Base-by-base conservation (phyloP, 2,113 vertebrate species). In the Mustelus asterias region DNA sequence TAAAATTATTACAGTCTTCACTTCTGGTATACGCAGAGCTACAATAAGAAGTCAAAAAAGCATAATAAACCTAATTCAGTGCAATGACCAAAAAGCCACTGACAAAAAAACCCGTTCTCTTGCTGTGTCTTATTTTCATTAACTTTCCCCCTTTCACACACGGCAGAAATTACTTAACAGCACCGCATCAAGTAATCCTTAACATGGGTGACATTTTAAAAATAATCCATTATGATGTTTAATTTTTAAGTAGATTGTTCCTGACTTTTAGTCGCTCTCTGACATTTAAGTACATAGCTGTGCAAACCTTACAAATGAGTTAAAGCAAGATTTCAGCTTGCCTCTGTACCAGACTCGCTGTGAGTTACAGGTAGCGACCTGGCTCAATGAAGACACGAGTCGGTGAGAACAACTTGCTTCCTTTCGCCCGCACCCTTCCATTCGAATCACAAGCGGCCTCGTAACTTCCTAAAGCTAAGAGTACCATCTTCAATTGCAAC, bases 141-240 rank as follows among this genome's bases (percentile, higher is more conserved):
- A 54, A 95, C 67, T 76, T 72, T 16, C 18, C 44, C 69, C 26
- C 24, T 44, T 94, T 67, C 2, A 10, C 86, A 29, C 16, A 41
- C 9, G 20, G 20, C 63, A 94, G 54, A n/a, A 41, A 67, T 90
- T 33, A 93, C 72, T 26, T 54, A 95, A 72, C 63, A 69, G 37
- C 37, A 44, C 70, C 3, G 7, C 92, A 94, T 8, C 37, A 94
- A 70, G 70, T 44, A 44, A 94, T 69, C 24, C n/a, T 44, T 41
- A 94, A 29, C 69, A 29, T 41, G 94, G 11, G 65, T 94, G 37
- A 70, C 65, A 70, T 70, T 94, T 94, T 11, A 94, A 94, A 70
- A 65, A 1, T 54, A 70, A 95, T 95, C 67, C 29, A 95, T 95
- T 95, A 26, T 44, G 20, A 29, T 8, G 67, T 76, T 95, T 54